Percentiles rank a stretch among this genome's conserved stretches.
phyloP scores from a whole-genome alignment of 1,140 invertebrate genomes.

The Drosophila sproati region DNA sequence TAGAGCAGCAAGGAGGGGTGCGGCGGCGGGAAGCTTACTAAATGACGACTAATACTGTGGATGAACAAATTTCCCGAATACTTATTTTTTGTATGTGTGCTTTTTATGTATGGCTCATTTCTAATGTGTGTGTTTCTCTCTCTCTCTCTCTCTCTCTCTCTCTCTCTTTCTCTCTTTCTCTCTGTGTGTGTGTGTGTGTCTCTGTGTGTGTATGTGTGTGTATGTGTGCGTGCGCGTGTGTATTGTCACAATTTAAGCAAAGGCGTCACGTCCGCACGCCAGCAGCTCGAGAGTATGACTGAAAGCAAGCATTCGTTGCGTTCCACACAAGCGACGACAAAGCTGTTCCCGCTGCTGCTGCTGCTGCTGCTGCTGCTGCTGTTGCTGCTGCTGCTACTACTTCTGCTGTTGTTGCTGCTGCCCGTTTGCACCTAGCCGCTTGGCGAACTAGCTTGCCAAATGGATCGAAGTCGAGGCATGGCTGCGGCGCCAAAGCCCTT shows the following conservation, averaged over 20 bases:
- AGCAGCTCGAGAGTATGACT: constrained; percentile 67
- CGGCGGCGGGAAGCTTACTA: background rate
- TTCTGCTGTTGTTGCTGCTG: constrained; percentile 6
- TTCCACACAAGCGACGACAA: constrained; percentile 40
- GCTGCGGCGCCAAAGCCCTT: constrained; percentile 3
- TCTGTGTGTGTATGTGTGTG: constrained; percentile 8
- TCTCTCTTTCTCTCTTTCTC: too few relatives aligned
- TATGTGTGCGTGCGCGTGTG: constrained; percentile 1
- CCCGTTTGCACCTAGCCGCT: constrained; percentile 4
- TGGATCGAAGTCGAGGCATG: background rate
- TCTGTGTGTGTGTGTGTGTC: constrained; percentile 5
- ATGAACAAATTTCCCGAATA: background rate
- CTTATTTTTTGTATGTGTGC: background rate
- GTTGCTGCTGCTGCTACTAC: constrained; percentile 8
- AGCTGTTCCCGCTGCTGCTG: constrained; percentile 38
- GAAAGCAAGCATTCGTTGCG: constrained; percentile 43
- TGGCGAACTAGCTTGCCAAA: constrained; percentile 1
- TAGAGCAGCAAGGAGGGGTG: background rate
- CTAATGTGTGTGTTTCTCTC: background rate
- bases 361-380: constrained; percentile 1
- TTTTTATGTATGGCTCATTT: background rate
- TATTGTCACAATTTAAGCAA: constrained; percentile 12
- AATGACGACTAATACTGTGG: background rate
- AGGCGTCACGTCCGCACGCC: constrained; percentile 54
- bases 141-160: background rate